Percentiles rank a stretch among this genome's conserved stretches.
Evolutionary conservation across 2,888 invertebrate species (phyloP).

Genomic region (Furcula furcula): DNA sequence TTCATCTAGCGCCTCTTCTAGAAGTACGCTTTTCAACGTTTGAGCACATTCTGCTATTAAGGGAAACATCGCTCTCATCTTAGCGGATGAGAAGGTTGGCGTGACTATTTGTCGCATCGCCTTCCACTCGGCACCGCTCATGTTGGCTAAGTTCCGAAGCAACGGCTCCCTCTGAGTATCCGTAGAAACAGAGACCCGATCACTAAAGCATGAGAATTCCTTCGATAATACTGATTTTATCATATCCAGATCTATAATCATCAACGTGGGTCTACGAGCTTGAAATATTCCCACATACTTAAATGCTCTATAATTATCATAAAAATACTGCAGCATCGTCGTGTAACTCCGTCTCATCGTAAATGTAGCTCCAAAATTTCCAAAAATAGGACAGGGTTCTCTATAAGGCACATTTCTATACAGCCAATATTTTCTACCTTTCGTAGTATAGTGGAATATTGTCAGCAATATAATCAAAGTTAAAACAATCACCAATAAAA

Average conservation of each 20-base stretch:
- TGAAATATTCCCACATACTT: conserved; percentile 72
- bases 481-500: conserved; percentile 49
- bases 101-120: conserved; percentile 71
- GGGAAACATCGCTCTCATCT: conserved; percentile 78
- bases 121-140: conserved; percentile 75
- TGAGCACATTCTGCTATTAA: conserved; percentile 64
- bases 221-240: conserved; percentile 61
- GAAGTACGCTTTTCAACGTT: conserved; percentile 50
- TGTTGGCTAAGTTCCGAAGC: conserved; percentile 68
- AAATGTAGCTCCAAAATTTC: conserved; percentile 73
- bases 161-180: conserved; percentile 71
- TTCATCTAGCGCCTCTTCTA: conserved; percentile 44
- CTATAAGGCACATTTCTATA: conserved; percentile 64
- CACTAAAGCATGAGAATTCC: conserved; percentile 63
- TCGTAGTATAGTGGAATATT: conserved; percentile 60
- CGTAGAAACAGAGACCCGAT: conserved; percentile 65
- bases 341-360: conserved; percentile 66
- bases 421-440: conserved; percentile 70
- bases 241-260: conserved; percentile 64
- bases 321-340: conserved; percentile 62
- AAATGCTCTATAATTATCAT: conserved; percentile 53
- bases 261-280: conserved; percentile 68
- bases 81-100: conserved; percentile 74
- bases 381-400: conserved; percentile 74
- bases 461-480: conserved; percentile 48